phyloP scores from a whole-genome alignment of 2,888 invertebrate genomes.

The Nudaria mundana region DNA sequence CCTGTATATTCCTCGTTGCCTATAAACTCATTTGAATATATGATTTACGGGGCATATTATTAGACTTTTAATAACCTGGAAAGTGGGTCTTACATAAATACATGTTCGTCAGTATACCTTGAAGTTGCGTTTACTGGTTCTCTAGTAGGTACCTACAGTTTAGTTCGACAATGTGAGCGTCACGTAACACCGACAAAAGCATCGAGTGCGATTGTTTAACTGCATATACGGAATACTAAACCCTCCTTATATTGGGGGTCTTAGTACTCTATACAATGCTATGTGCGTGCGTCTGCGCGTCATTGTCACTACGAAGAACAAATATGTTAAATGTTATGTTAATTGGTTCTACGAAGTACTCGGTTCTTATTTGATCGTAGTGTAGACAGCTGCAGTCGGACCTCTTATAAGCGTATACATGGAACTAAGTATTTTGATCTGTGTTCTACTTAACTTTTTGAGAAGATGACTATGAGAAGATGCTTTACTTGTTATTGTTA shows the following conservation, averaged over 20 bases:
- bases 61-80: too few species aligned
- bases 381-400: slow-evolving; percentile 5
- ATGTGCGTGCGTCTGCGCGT: slow-evolving; percentile 26
- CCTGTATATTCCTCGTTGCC: too few species aligned
- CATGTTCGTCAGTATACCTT: neutral
- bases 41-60: too few species aligned
- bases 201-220: slow-evolving; percentile 30
- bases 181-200: slow-evolving; percentile 25
- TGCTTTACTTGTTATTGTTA: too few species aligned
- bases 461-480: too few species aligned
- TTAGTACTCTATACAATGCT: slow-evolving; percentile 16
- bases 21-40: too few species aligned
- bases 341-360: slow-evolving; percentile 18
- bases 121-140: slow-evolving; percentile 8
- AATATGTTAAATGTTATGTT: slow-evolving; percentile 29
- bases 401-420: too few species aligned
- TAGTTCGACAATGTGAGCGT: slow-evolving; percentile 12
- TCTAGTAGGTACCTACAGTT: slow-evolving; percentile 8
- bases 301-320: slow-evolving; percentile 30
- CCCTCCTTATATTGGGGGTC: slow-evolving; percentile 15
- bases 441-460: too few species aligned
- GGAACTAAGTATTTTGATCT: too few species aligned
- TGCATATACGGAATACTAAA: slow-evolving; percentile 29
- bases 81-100: neutral
- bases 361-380: slow-evolving; percentile 8